Evolutionary conservation across 2,888 invertebrate species (phyloP).

Genomic region (Heterodera filipjevi): DNA sequence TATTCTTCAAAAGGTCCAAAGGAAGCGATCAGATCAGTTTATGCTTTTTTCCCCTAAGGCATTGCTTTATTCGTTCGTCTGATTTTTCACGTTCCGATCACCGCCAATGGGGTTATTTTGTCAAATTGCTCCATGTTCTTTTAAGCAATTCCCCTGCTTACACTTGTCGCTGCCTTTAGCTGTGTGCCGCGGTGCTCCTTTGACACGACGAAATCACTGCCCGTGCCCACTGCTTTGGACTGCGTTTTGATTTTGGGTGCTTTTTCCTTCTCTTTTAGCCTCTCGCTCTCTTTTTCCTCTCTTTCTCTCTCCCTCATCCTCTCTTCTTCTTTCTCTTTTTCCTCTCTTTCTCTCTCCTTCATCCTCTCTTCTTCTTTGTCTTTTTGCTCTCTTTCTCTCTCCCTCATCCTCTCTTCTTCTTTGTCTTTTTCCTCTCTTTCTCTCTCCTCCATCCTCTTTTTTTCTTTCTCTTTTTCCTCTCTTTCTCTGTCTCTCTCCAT

Average conservation of each 20-base stretch:
- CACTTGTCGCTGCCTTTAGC: background rate
- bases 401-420: background rate
- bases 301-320: background rate
- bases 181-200: conserved; percentile 3
- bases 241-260: background rate
- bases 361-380: background rate
- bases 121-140: too few relatives aligned
- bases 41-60: background rate
- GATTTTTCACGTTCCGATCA: too few relatives aligned
- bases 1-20: background rate
- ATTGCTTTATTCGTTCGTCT: background rate
- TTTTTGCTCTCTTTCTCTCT: background rate
- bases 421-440: background rate
- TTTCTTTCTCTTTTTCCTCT: background rate
- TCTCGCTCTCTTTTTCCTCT: background rate
- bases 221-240: background rate
- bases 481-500: background rate
- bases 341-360: background rate
- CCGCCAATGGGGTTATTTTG: too few relatives aligned
- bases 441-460: background rate
- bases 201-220: background rate
- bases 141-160: too few relatives aligned
- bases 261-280: background rate
- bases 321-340: background rate
- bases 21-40: background rate